phyloP scores from a whole-genome alignment of 2,113 vertebrate species.

The Colistium nudipinnis region DNA sequence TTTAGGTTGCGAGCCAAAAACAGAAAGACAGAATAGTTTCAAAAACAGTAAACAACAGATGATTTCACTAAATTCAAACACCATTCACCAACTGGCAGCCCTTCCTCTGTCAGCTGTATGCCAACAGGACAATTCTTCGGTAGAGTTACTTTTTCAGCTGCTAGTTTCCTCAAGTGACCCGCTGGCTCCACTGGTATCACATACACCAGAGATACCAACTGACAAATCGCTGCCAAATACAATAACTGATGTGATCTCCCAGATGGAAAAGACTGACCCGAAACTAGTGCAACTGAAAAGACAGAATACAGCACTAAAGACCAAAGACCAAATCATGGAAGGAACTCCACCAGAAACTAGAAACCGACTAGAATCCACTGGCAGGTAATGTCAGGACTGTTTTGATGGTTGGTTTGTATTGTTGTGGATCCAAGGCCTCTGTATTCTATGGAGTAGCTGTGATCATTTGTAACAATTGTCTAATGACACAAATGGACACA shows the following conservation, averaged over 20 bases:
- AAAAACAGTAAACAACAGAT: constrained; percentile 1
- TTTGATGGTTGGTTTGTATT: not conserved
- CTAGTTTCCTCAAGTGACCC: constrained; percentile 69
- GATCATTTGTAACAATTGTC: not conserved
- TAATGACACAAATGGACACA: not conserved
- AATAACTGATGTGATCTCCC: not conserved
- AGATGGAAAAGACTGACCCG: not conserved
- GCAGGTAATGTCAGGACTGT: constrained; percentile 23
- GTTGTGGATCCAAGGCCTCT: not conserved
- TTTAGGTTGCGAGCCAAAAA: not conserved
- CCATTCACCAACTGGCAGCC: constrained; percentile 4
- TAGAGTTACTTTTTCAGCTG: constrained; percentile 66
- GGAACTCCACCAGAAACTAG: not conserved
- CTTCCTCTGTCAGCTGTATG: constrained; percentile 42
- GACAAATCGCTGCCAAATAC: not conserved
- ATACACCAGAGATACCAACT: constrained; percentile 19
- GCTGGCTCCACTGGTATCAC: constrained; percentile 41
- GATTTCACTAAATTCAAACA: not conserved
- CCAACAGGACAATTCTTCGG: constrained; percentile 58
- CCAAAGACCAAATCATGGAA: not conserved
- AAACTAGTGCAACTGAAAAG: not conserved
- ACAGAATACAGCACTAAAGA: not conserved
- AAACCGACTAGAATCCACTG: not conserved
- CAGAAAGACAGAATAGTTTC: not conserved
- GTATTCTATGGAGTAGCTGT: not conserved